These are phyloP conservation scores for Xenopus borealis DNA, from an alignment of 2,113 vertebrate genomes.

Conservation along the genomic window DNA sequence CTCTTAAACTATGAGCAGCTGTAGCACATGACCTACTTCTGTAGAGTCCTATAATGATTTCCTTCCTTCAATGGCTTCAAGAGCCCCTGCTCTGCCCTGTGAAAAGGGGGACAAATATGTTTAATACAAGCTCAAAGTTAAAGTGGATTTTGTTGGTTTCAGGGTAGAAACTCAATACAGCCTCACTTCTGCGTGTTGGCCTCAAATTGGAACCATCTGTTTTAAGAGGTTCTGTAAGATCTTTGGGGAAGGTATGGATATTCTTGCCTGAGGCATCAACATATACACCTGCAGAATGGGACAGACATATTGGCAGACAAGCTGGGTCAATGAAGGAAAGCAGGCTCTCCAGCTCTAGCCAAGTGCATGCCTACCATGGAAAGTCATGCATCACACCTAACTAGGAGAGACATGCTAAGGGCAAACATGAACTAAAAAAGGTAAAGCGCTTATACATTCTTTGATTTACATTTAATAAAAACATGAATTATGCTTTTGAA, in stretches of 20 bases:
- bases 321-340: conserved; percentile 44
- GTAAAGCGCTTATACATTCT: conserved; percentile 12
- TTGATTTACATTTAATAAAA: conserved; percentile 4
- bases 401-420: conserved; percentile 28
- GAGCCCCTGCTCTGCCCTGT: conserved; percentile 74
- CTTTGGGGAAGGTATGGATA: conserved; percentile 66
- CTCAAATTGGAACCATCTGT: conserved; percentile 97
- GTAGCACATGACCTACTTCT: conserved; percentile 80
- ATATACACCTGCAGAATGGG: conserved; percentile 71
- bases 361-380: conserved; percentile 41
- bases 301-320: conserved; percentile 55
- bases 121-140: conserved; percentile 86
- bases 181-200: conserved; percentile 67
- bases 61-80: conserved; percentile 85
- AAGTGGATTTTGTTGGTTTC: conserved; percentile 87
- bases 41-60: conserved; percentile 89
- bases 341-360: neutral
- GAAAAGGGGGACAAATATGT: conserved; percentile 82
- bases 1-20: conserved; percentile 85
- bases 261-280: conserved; percentile 68
- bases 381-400: conserved; percentile 57
- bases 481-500: neutral
- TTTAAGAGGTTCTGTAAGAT: conserved; percentile 64
- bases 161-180: conserved; percentile 91
- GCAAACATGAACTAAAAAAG: conserved; percentile 8